Conservation (phyloP, 2,888 invertebrate genomes). For the Perizoma flavofasciatum region DNA sequence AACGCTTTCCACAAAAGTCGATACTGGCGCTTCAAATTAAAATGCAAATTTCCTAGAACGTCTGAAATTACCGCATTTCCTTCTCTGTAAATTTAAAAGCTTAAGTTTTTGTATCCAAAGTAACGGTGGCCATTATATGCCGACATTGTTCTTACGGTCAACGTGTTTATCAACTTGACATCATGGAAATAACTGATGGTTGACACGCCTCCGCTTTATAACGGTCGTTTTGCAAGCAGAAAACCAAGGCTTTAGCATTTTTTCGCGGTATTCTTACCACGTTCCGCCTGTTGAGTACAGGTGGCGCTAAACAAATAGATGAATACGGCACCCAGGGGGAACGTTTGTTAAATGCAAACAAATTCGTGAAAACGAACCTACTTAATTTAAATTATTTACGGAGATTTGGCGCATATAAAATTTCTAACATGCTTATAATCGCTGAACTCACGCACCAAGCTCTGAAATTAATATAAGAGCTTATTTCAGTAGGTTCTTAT, state of each 20-base stretch:
- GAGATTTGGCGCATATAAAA: background rate
- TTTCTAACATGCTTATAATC: background rate
- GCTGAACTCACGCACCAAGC: no score
- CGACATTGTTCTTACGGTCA: no score
- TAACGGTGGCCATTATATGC: no score
- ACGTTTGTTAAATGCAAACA: constrained; percentile 6
- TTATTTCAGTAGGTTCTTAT: no score
- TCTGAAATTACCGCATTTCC: constrained; percentile 20
- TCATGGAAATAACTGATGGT: no score
- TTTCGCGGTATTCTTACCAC: constrained; percentile 48
- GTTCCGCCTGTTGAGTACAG: constrained; percentile 68
- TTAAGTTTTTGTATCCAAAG: no score
- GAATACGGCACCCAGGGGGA: background rate
- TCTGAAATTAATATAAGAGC: no score
- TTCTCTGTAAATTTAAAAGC: constrained; percentile 27
- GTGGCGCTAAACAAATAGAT: constrained; percentile 46
- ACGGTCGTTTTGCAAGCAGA: no score
- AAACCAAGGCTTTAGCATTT: constrained; percentile 4
- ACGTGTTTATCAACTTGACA: no score
- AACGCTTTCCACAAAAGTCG: constrained; percentile 1
- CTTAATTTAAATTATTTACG: background rate
- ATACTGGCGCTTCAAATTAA: constrained; percentile 14
- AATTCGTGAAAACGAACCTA: background rate
- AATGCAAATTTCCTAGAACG: constrained; percentile 18
- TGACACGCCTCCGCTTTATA: no score